Base-by-base conservation (phyloP, 2,797 vertebrate species). In the Darevskia nairensis region DNA sequence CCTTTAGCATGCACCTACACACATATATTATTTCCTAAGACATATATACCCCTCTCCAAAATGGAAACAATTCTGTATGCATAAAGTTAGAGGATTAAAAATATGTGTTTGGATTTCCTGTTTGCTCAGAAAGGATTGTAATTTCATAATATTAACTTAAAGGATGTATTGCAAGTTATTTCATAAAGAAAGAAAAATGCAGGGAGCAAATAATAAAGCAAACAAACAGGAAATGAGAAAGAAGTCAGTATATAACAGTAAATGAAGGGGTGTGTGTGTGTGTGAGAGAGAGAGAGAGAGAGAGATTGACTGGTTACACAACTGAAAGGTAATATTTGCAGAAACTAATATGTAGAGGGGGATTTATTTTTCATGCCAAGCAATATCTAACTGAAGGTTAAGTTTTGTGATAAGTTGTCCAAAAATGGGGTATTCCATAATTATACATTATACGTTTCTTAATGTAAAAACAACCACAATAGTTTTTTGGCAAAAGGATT, bases 271-370 rank as follows among this genome's bases (percentile, higher is more conserved):
- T 50, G 50, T 50, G 50, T 46, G 46, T 46, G 35, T 35, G 35
- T 35, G 35, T 35, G 35, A 2, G 35, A 35, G 35, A 35, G 35
- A 35, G 35, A 35, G 35, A 35, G 35, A 35, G 35, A 35, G 35
- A 35, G 35, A 35, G 35, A 35, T 50, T 50, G 50, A 50, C 50
- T 59, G 90, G 88, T 84, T 74, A 69, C 74, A 89, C 69, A 89
- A 82, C 91, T 88, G 78, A 92, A 91, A 92, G 82, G 19, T 44
- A 80, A 81, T 84, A 90, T 85, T 90, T 44, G 32, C 59, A 89
- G 71, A 94, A 90, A 94, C 88, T 72, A 89, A 91, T 71, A 76
- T 80, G 86, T 80, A 21, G 6, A 32, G 11, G 35, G 21, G 21
- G 6, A 21, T 55, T 35, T 72, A 32, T 84, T 84, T 72, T 84